Evolutionary conservation across 2,797 vertebrate species (phyloP), one percentile per base, ranked within the genome.

Genomic region (Hapalemur alaotrensis): DNA sequence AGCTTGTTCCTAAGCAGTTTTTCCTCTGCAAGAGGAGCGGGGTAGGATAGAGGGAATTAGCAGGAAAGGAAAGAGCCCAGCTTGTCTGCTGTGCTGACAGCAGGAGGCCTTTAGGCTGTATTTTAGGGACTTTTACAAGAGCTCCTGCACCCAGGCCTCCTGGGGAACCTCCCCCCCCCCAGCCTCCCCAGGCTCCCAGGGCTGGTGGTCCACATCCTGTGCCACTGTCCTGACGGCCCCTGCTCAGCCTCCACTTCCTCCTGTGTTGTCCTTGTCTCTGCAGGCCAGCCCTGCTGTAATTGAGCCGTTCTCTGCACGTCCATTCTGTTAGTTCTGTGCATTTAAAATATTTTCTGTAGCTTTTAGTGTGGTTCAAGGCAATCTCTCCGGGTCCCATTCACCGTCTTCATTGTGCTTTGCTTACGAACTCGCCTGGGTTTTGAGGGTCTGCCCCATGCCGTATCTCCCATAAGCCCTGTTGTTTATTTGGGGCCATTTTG

Each of bases 221-320:
- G 7, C 0, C 46, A 20, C 61, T 20, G 1, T n/a, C 0, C 0
- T 1, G 92, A 32, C 41, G 25, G 23, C 61, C 73, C n/a, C 43
- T 30, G n/a, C 61, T 35, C 73, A 15, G n/a, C 57, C 38, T 72
- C 54, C 5, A 9, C 28, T 2, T 22, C 63, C 48, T n/a, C 28
- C 46, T 1, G 23, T 3, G 0, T n/a, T 15, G 0, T 8, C 30
- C 15, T 1, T 4, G 0, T 12, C 75, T 57, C 38, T 1, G 65
- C n/a, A 17, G 14, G 18, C 18, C 61, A 0, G 48, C 57, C 32
- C 70, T n/a, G 59, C 30, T 3, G 5, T 14, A 1, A 12, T 5
- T 10, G 4, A 20, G 18, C 28, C 1, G 0, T 23, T 14, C 69
- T 43, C 7, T 0, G 35, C 38, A 0, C 0, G 20, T n/a, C 92